Evolutionary conservation across 2,797 vertebrate genomes (phyloP).

Genomic region (Myiotriccus ornatus): DNA sequence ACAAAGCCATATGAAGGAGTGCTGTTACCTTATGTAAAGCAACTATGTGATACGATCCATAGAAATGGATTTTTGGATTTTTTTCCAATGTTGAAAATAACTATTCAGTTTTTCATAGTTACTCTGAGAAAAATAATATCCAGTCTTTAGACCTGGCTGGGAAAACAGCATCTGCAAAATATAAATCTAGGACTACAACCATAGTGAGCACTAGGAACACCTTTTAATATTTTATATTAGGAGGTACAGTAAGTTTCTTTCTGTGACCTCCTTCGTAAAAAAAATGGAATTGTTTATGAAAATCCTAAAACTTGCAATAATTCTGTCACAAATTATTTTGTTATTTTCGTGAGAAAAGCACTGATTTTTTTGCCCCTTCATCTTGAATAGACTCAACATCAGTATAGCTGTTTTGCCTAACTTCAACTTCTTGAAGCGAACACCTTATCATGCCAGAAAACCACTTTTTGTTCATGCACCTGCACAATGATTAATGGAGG

Average conservation of each 20-base stretch:
- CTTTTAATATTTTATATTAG: neutral
- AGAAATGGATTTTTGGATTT: neutral
- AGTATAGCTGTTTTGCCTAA: constrained; percentile 18
- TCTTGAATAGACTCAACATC: constrained; percentile 22
- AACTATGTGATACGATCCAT: neutral
- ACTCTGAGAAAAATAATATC: neutral
- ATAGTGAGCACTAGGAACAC: neutral
- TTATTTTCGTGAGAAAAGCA: neutral
- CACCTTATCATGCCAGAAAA: constrained; percentile 46
- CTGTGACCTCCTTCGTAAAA: neutral
- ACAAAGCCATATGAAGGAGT: constrained; percentile 13
- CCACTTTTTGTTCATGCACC: constrained; percentile 32
- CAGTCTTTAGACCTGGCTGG: neutral
- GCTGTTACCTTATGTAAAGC: constrained; percentile 6
- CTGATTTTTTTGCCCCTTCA: neutral
- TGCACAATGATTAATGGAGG: constrained; percentile 61
- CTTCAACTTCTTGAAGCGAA: constrained; percentile 8
- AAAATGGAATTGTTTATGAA: neutral
- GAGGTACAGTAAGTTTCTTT: neutral
- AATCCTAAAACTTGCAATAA: constrained; percentile 22
- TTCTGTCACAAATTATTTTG: neutral
- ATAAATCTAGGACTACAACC: neutral
- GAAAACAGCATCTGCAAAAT: constrained; percentile 23
- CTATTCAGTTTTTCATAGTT: neutral
- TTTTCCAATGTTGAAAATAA: neutral